Conservation (phyloP, 2,797 vertebrate genomes). For the Sebastes jordani region DNA sequence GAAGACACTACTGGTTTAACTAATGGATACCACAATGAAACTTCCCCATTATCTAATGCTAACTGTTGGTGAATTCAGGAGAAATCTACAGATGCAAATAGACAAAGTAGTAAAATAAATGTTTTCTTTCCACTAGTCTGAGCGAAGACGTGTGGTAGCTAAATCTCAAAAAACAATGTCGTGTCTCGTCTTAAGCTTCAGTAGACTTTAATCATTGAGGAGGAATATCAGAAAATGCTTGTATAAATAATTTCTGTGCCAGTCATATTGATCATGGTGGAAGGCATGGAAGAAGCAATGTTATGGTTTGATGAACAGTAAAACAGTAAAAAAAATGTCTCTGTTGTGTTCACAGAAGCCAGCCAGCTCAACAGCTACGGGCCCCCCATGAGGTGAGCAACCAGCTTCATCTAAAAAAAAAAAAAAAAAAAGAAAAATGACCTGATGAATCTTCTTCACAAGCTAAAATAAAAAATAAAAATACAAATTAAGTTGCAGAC, state of each 20-base stretch:
- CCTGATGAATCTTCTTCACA: not conserved
- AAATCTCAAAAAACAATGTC: too few species aligned
- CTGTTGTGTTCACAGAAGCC: conserved; percentile 82
- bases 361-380: conserved; percentile 89
- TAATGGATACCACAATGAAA: too few species aligned
- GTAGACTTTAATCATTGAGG: not conserved
- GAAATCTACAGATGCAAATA: too few species aligned
- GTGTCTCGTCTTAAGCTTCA: not conserved
- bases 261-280: not conserved
- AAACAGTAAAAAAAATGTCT: conserved; percentile 23
- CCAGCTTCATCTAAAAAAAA: not conserved
- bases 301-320: not conserved
- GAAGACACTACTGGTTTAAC: too few species aligned
- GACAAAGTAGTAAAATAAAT: too few species aligned
- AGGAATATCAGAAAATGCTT: not conserved
- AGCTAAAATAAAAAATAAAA: not conserved
- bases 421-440: not conserved
- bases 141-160: too few species aligned
- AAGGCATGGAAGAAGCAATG: not conserved
- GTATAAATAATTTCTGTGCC: not conserved
- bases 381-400: conserved; percentile 85
- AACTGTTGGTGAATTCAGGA: too few species aligned
- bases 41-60: too few species aligned
- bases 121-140: too few species aligned
- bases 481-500: not conserved